Evolutionary conservation across 2,888 invertebrate genomes (phyloP), one percentile per base, ranked within the genome.

Genomic region (Allygus modestus): DNA sequence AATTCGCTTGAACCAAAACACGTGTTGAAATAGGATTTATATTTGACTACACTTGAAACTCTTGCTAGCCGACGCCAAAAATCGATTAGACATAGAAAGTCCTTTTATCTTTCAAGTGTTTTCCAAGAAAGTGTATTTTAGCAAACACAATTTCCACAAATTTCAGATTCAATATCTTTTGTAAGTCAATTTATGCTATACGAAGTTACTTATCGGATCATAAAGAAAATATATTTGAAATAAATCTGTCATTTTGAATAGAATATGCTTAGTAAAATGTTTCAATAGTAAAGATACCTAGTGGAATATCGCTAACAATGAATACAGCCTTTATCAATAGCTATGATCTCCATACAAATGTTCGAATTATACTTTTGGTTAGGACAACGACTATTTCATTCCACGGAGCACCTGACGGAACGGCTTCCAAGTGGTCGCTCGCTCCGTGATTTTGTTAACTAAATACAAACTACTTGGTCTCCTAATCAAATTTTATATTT

Each of bases 281-380:
- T n/a, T n/a, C n/a, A n/a, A n/a, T n/a, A n/a, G n/a, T n/a, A n/a
- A n/a, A n/a, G n/a, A n/a, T n/a, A n/a, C n/a, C n/a, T n/a, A n/a
- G n/a, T n/a, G n/a, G n/a, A n/a, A 54, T 23, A 54, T 7, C 23
- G 1, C 23, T 54, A 23, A 54, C 54, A 54, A 54, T 54, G 54
- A 54, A 54, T 54, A 54, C 54, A 23, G 9, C 20, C 54, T 54
- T 46, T 54, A 54, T 54, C 54, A 54, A 54, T 54, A 23, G 54
- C 20, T 46, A 54, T 54, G 2, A 54, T 54, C 23, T 23, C 54
- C 54, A 54, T 54, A 54, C 54, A 54, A 54, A 54, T 54, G 54
- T 54, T 23, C 23, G 11, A 54, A 54, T 54, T 54, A 54, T 54
- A 54, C 54, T 54, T 54, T 54, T 54, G 54, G 54, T 54, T 54